phyloP scores from a whole-genome alignment of 2,797 vertebrate species.

The Enteromius viviparus region DNA sequence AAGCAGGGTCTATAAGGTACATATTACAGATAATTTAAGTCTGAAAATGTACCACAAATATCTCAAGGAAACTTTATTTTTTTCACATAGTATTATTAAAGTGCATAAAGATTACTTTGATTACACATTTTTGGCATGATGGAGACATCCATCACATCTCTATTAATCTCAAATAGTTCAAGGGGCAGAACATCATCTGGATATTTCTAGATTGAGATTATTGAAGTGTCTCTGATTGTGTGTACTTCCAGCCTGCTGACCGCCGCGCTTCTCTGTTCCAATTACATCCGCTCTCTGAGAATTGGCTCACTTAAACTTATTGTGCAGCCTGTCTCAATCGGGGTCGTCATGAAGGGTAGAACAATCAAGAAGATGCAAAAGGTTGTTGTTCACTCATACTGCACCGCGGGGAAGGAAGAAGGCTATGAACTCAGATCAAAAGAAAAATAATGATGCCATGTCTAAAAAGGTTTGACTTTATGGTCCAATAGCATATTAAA shows the following conservation, averaged over 20 bases:
- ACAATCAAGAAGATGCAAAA: conserved; percentile 21
- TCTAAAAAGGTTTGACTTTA: too few species aligned
- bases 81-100: background rate
- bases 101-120: background rate
- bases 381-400: conserved; percentile 1
- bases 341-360: conserved; percentile 1
- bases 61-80: background rate
- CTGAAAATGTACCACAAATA: background rate
- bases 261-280: background rate
- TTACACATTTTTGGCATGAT: background rate
- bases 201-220: conserved; percentile 20
- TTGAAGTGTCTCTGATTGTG: conserved; percentile 1
- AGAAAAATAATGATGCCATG: background rate
- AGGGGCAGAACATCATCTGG: conserved; percentile 2
- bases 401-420: background rate
- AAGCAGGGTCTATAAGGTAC: background rate
- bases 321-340: background rate
- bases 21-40: background rate
- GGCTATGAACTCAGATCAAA: background rate
- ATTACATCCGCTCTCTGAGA: conserved; percentile 6
- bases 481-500: background rate
- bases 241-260: conserved; percentile 14
- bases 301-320: conserved; percentile 27
- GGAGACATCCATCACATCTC: background rate
- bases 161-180: background rate